Evolutionary conservation across 2,797 vertebrate species (phyloP), one percentile per base, ranked within the genome.

Genomic region (Acanthurus tractus): DNA sequence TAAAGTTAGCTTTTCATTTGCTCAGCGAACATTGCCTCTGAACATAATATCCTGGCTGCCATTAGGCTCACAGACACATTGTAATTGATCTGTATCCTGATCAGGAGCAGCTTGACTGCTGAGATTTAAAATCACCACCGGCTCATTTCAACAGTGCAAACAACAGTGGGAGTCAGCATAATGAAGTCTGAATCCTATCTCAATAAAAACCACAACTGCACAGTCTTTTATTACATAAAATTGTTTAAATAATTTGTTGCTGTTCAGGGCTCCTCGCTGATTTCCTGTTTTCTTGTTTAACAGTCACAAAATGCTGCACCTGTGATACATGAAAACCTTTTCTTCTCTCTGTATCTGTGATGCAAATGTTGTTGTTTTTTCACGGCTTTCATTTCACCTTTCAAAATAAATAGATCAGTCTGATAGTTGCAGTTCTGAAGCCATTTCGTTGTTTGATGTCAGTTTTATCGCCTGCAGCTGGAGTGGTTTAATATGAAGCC

Each of bases 341-440:
- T n/a, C 6, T 0, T 20, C 3, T 25, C 25, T 58, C 36, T 0
- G 25, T 44, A 46, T 44, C 34, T 18, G 48, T 48, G 15, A 11
- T 50, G 44, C 17, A 42, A 40, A 55, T 38, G 9, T 4, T 48
- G 40, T 40, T 38, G 9, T 17, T 45, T 14, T n/a, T 57, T 57
- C 29, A 1, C 50, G 38, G 20, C 42, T 15, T 50, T 61, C 5
- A 61, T 44, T 38, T 52, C 29, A 1, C 34, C 40, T 44, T 61
- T 69, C 10, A 68, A 50, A 62, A 74, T 15, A 52, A 25, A 79
- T 65, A 72, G 18, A 59, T 20, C 14, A 61, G 14, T 20, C 40
- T 34, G 50, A 23, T 7, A 38, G 36, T n/a, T 20, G 13, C 8
- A 29, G 18, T 36, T 62, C 17, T 40, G 45, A 70, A 29, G 11